These are phyloP conservation scores for Erithacus rubecula DNA, from an alignment of 2,797 vertebrate species.

Conservation along the genomic window DNA sequence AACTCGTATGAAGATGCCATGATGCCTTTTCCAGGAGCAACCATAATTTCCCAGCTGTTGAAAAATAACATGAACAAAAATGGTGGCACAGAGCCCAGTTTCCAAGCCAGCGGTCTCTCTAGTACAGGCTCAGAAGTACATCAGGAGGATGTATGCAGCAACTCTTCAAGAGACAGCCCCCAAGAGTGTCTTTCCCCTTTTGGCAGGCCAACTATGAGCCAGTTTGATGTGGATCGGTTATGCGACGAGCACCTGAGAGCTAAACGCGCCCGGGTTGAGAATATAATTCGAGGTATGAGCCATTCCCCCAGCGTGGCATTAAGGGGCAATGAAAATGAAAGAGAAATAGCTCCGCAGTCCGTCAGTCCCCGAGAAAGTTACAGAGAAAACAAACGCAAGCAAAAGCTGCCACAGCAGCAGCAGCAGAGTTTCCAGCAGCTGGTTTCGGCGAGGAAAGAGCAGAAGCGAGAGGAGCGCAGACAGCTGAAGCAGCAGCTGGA, in stretches of 20 bases:
- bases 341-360: conserved; percentile 88
- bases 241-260: conserved; percentile 97
- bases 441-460: conserved; percentile 93
- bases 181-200: conserved; percentile 97
- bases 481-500: conserved; percentile 98
- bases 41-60: conserved; percentile 98
- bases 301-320: conserved; percentile 92
- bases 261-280: conserved; percentile 96
- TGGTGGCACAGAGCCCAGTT: conserved; percentile 90
- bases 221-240: conserved; percentile 94
- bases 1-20: conserved; percentile 98
- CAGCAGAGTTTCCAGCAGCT: conserved; percentile 99
- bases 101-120: conserved; percentile 93
- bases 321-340: conserved; percentile 87
- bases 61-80: conserved; percentile 99
- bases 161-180: conserved; percentile 97
- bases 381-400: conserved; percentile 98
- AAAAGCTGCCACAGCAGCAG: conserved; percentile 97
- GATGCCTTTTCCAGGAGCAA: conserved; percentile 98
- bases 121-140: conserved; percentile 93
- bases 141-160: conserved; percentile 97
- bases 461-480: conserved; percentile 95
- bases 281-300: conserved; percentile 99
- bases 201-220: conserved; percentile 89
- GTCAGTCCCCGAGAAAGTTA: conserved; percentile 93